Conservation (phyloP, 2,113 vertebrate species). For the Tauraco erythrolophus region DNA sequence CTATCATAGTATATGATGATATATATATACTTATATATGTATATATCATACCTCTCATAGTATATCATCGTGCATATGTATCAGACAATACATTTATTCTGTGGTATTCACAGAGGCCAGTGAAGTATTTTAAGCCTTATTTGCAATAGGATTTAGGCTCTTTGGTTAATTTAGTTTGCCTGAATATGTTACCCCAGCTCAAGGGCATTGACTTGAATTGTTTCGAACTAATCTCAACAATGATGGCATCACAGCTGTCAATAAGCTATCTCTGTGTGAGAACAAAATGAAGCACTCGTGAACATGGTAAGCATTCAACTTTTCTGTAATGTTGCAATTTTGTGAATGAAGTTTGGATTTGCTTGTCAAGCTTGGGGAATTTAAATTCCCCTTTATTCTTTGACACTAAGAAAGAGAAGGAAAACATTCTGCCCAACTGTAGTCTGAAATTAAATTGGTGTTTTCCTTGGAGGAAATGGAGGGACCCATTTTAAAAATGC, state of each 20-base stretch:
- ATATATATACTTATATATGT: too few species aligned
- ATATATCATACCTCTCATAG: too few species aligned
- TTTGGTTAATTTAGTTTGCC: background rate
- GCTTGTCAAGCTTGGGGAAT: background rate
- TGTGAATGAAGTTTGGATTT: background rate
- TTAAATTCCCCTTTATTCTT: background rate
- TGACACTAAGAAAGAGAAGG: background rate
- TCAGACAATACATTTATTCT: background rate
- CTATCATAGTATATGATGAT: too few species aligned
- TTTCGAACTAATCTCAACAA: conserved; percentile 23
- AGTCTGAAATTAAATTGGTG: background rate
- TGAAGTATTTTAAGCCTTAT: background rate
- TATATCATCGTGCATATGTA: background rate
- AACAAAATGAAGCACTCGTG: background rate
- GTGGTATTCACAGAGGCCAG: background rate
- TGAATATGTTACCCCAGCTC: background rate
- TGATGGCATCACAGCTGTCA: background rate
- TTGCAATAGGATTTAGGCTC: background rate
- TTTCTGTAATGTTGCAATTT: background rate
- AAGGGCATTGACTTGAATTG: conserved; percentile 64
- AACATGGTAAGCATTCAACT: background rate
- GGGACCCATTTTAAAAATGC: background rate
- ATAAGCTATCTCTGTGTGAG: background rate
- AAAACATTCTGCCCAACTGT: background rate
- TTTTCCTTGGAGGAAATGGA: background rate